Percentiles rank a stretch among this genome's conserved stretches.
These are phyloP conservation scores for Boulengeromyrus knoepffleri DNA, from an alignment of 2,113 vertebrate species.

Conservation along the genomic window DNA sequence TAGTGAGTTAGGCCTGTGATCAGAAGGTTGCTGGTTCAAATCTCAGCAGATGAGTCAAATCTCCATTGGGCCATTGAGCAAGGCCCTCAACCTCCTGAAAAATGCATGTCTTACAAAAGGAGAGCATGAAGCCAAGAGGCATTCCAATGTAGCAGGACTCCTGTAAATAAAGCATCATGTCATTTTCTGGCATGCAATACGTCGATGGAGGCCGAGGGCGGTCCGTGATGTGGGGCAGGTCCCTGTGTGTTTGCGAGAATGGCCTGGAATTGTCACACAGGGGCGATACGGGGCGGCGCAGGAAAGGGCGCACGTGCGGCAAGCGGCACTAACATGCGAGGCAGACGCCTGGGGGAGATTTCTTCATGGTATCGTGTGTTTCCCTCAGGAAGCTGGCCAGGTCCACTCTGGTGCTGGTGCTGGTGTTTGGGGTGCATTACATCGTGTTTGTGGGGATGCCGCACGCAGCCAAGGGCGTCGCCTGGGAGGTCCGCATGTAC, in stretches of 20 bases:
- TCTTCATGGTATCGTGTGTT: neutral
- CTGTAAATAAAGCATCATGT: neutral
- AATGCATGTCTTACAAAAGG: neutral
- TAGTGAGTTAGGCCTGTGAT: neutral
- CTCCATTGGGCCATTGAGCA: neutral
- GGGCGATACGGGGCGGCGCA: neutral
- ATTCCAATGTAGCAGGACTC: neutral
- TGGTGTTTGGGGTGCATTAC: constrained; percentile 84
- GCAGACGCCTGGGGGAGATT: neutral
- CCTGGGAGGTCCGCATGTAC: constrained; percentile 85
- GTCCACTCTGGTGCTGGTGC: constrained; percentile 75
- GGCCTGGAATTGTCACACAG: neutral
- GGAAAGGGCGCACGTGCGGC: neutral
- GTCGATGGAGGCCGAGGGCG: neutral
- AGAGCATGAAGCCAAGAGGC: neutral
- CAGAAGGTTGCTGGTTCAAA: neutral
- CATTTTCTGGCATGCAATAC: neutral
- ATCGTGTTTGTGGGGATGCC: constrained; percentile 79
- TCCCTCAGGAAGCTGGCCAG: constrained; percentile 74
- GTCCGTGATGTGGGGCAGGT: neutral
- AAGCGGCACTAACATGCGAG: neutral
- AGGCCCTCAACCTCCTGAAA: neutral
- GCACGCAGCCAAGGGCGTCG: constrained; percentile 63
- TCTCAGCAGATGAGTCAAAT: neutral
- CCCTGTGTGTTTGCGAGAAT: neutral